These are phyloP conservation scores for Helogale parvula DNA, from an alignment of 2,113 vertebrate species.

Conservation along the genomic window DNA sequence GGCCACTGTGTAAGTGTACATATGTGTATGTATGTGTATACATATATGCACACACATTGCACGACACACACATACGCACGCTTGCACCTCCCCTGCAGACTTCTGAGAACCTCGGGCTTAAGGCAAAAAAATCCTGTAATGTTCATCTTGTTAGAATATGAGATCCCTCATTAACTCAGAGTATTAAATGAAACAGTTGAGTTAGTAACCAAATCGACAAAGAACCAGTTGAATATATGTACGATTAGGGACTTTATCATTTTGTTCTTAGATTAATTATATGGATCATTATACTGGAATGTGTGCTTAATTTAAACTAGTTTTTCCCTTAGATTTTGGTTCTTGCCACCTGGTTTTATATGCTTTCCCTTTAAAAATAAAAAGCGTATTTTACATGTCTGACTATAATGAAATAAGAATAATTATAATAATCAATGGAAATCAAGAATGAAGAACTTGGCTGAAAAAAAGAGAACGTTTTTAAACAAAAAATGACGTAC, in stretches of 20 bases:
- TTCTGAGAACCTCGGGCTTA: not conserved
- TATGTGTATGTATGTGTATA: accelerated
- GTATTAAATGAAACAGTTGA: constrained; percentile 87
- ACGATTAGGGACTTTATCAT: constrained; percentile 79
- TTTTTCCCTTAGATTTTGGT: constrained; percentile 63
- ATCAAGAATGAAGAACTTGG: not conserved
- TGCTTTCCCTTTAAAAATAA: constrained; percentile 51
- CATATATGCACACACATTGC: not conserved
- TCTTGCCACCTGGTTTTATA: constrained; percentile 70
- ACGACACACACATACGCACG: not conserved
- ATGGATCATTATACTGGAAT: constrained; percentile 84
- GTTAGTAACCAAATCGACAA: constrained; percentile 84
- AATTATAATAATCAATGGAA: not conserved
- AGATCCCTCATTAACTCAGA: constrained; percentile 83
- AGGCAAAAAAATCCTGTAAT: constrained; percentile 64
- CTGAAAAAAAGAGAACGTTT: not conserved
- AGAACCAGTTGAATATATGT: constrained; percentile 80
- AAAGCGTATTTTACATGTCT: constrained; percentile 53
- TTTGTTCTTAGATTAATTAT: constrained; percentile 86
- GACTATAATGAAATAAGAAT: constrained; percentile 40
- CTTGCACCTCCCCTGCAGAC: constrained; percentile 49
- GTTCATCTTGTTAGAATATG: constrained; percentile 81
- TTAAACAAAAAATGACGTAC: not conserved
- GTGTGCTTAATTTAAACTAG: constrained; percentile 76
- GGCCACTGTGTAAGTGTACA: not conserved